Evolutionary conservation across 1,140 invertebrate genomes (phyloP).

Genomic region (Aricia agestis): DNA sequence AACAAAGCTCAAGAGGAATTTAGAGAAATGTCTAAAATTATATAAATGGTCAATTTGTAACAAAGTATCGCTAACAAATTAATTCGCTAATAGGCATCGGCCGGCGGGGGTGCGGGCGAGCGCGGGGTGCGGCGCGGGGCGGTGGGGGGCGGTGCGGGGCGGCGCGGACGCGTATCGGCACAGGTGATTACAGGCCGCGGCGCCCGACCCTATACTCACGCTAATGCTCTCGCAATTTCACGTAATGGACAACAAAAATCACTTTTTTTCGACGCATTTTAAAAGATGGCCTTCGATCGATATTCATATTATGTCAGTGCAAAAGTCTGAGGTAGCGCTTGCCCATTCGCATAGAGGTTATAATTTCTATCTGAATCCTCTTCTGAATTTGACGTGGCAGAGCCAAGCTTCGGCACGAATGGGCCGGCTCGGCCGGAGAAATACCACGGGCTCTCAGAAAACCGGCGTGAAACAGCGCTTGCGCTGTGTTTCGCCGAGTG

Average conservation of each 20-base stretch:
- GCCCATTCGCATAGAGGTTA: neutral
- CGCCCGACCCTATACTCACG: conserved; percentile 70
- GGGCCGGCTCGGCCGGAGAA: too few species aligned
- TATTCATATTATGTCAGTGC: neutral
- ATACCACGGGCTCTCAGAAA: too few species aligned
- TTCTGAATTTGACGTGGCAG: too few species aligned
- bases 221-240: conserved; percentile 74
- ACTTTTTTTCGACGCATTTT: conserved; percentile 55
- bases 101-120: conserved; percentile 36
- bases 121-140: conserved; percentile 33
- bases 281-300: conserved; percentile 44
- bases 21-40: too few species aligned
- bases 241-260: conserved; percentile 69
- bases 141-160: conserved; percentile 21
- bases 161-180: conserved; percentile 46
- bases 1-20: too few species aligned
- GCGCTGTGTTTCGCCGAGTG: too few species aligned
- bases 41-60: conserved; percentile 29
- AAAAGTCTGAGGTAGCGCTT: too few species aligned
- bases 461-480: too few species aligned
- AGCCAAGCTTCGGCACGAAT: too few species aligned
- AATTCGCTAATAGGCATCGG: conserved; percentile 58
- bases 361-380: neutral
- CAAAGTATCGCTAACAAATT: conserved; percentile 65
- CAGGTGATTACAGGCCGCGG: conserved; percentile 53